Evolutionary conservation across 2,888 invertebrate species (phyloP), one percentile per base, ranked within the genome.

Genomic region (Mechanitis mazaeus): DNA sequence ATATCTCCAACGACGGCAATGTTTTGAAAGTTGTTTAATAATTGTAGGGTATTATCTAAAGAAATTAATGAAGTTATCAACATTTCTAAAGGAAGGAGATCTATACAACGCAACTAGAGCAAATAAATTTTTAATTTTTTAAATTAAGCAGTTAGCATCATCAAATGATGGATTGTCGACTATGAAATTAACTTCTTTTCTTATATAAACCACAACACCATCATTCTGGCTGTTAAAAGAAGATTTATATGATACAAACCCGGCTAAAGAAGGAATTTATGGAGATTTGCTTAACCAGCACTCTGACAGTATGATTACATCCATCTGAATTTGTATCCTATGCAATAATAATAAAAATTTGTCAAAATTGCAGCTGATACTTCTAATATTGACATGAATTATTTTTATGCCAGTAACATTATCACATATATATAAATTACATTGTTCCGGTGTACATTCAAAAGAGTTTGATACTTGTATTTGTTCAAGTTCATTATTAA

Each of bases 1-100:
- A 68, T 5, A 33, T 72, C 69, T 11, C 71, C 70, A 20, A 60
- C 38, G 28, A 67, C 11, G 5, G 35, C 35, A 35, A 42, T 45
- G 55, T 53, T 64, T 59, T 56, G 54, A 31, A 45, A 60, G 31
- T 11, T 9, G 42, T 33, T 50, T 9, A 61, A 46, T 20, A 61
- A 42, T 31, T 42, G 12, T 20, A 60, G 9, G 9, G 55, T 5
- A 11, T 46, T 42, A 35, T 46, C 31, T 3, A 63, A 54, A 35
- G 54, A 20, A 45, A 6, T 35, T 12, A 31, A 53, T 42, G 38
- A 63, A 63, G 11, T 58, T 45, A 38, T 47, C 42, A 38, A 47
- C 28, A 45, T 53, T 50, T 42, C 28, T 50, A 35, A 35, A 47
- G 46, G 47, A 56, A 20, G 54, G 57, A 12, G 56, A 47, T 11